phyloP scores from a whole-genome alignment of 2,113 vertebrate species.

The Tiliqua scincoides region DNA sequence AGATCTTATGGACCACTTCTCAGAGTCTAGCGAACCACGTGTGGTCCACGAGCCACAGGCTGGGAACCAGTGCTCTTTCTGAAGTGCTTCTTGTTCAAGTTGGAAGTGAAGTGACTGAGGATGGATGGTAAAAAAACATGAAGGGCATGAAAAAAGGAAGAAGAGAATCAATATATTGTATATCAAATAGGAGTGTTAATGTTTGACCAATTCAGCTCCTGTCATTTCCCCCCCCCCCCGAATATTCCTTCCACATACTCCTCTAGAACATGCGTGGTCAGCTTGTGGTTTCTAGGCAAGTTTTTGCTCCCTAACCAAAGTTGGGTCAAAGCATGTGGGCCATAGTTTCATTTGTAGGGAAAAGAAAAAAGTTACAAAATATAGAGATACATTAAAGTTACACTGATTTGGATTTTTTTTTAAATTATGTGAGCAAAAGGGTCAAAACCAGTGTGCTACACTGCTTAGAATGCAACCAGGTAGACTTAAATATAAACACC shows the following conservation, averaged over 20 bases:
- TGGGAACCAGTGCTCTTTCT: neutral
- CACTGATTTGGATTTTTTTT: neutral
- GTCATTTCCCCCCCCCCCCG: neutral
- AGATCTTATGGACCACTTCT: too few relatives aligned
- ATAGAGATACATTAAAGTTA: neutral
- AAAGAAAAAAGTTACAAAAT: too few relatives aligned
- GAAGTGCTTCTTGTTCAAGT: neutral
- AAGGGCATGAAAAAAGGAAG: neutral
- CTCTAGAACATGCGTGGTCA: neutral
- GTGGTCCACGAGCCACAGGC: too few relatives aligned
- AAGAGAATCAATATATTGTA: neutral
- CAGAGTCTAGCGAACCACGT: too few relatives aligned
- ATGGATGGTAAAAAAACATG: neutral
- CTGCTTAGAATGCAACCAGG: too few relatives aligned
- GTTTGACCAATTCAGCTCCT: neutral
- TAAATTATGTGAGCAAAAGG: neutral
- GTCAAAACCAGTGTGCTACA: too few relatives aligned
- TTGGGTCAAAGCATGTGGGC: neutral
- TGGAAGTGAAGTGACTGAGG: neutral
- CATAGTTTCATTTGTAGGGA: neutral
- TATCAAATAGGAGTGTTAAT: neutral
- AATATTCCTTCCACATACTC: neutral
- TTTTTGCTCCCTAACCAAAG: too few relatives aligned
- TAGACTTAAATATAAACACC: too few relatives aligned
- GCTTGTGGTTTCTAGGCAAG: too few relatives aligned